phyloP scores from a whole-genome alignment of 2,113 vertebrate genomes.

The Rhinogobius similis region DNA sequence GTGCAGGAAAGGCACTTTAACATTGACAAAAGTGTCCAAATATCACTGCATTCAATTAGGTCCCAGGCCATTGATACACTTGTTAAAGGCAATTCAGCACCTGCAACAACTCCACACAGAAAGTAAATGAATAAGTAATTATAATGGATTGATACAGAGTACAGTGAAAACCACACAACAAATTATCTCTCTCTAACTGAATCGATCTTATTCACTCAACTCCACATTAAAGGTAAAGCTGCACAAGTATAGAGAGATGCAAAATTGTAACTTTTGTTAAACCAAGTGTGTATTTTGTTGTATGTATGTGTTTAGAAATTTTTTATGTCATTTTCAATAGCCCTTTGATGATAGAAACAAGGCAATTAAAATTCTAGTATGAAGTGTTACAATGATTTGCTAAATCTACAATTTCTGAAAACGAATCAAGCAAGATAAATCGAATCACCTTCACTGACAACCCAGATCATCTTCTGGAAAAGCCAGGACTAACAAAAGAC shows the following conservation, averaged over 20 bases:
- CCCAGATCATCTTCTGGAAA: neutral
- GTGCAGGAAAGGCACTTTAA: conserved; percentile 57
- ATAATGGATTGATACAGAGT: neutral
- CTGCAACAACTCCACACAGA: conserved; percentile 44
- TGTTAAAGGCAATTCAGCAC: conserved; percentile 57
- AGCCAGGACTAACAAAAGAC: neutral
- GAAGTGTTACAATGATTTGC: too few species aligned
- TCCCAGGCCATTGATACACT: conserved; percentile 51
- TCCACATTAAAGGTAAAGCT: neutral
- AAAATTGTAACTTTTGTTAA: neutral
- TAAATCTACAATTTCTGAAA: too few species aligned
- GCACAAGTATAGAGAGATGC: neutral
- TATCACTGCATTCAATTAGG: conserved; percentile 59
- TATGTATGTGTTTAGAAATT: neutral
- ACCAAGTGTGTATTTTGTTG: neutral
- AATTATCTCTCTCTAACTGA: neutral
- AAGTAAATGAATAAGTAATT: conserved; percentile 5
- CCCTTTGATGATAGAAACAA: neutral
- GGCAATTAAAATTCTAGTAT: neutral
- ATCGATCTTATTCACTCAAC: conserved; percentile 18
- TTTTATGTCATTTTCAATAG: neutral
- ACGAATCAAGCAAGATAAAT: neutral
- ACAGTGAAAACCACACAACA: neutral
- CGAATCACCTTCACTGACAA: neutral
- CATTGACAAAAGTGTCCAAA: conserved; percentile 57